Conservation (phyloP, 2,888 invertebrate species). For the Gastrophysa polygoni region DNA sequence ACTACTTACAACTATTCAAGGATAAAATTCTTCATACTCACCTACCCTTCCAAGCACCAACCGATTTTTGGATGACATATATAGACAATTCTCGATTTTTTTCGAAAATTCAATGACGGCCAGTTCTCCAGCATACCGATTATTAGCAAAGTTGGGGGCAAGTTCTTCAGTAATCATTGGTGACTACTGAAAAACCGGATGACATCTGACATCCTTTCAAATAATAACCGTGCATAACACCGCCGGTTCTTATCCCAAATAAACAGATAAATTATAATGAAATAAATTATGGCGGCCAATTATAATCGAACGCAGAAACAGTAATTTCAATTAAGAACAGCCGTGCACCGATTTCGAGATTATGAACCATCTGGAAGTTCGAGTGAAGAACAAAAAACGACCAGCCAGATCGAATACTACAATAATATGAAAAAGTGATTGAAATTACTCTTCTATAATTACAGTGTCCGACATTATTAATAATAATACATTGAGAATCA, state of each 20-base stretch:
- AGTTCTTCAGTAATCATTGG: neutral
- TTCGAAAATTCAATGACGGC: too few relatives aligned
- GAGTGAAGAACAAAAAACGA: conserved; percentile 20
- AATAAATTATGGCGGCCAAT: conserved; percentile 32
- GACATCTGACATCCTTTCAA: neutral
- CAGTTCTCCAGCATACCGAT: too few relatives aligned
- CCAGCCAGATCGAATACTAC: conserved; percentile 18
- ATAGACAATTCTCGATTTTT: too few relatives aligned
- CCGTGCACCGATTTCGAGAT: conserved; percentile 30
- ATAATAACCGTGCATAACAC: neutral
- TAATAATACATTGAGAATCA: too few relatives aligned
- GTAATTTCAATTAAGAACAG: conserved; percentile 32
- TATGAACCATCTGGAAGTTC: conserved; percentile 30
- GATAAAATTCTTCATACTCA: too few relatives aligned
- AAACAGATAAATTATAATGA: conserved; percentile 29
- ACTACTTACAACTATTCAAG: too few relatives aligned
- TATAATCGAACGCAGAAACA: conserved; percentile 32
- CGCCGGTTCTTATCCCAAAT: conserved; percentile 20
- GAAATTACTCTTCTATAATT: conserved; percentile 53
- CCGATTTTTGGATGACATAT: too few relatives aligned
- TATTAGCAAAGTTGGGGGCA: too few relatives aligned
- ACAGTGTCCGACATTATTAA: conserved; percentile 44
- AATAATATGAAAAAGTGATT: conserved; percentile 44
- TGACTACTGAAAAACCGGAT: neutral
- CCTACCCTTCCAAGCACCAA: too few relatives aligned